A percentile compares a stretch with the other conserved stretches of the same genome.
phyloP scores from a whole-genome alignment of 1,140 invertebrate species.

The Conopomorpha cramerella region DNA sequence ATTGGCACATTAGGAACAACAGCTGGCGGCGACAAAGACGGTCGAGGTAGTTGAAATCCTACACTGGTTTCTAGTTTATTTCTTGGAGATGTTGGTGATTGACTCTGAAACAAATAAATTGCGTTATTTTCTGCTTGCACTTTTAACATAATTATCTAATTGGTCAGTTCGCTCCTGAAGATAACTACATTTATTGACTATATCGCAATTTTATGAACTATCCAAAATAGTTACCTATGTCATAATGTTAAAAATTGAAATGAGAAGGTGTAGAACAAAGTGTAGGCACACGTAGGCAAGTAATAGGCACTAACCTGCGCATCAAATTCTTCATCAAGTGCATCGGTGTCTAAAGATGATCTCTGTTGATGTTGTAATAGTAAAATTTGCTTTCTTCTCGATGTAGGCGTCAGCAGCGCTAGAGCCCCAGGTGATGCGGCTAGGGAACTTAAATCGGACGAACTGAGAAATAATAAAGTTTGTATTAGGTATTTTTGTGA shows the following conservation, averaged over 20 bases:
- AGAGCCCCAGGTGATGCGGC: slow-evolving; percentile 60
- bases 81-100: slow-evolving; percentile 54
- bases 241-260: no score
- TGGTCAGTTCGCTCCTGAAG: no score
- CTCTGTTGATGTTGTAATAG: slow-evolving; percentile 80
- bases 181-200: no score
- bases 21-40: slow-evolving; percentile 40
- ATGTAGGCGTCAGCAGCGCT: slow-evolving; percentile 73
- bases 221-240: no score
- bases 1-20: slow-evolving; percentile 39
- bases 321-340: slow-evolving; percentile 71
- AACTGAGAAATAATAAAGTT: slow-evolving; percentile 35
- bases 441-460: slow-evolving; percentile 64
- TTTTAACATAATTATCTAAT: no score
- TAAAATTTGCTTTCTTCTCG: slow-evolving; percentile 73
- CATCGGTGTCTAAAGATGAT: slow-evolving; percentile 83
- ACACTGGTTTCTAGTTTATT: slow-evolving; percentile 50
- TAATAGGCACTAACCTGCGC: no score
- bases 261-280: no score
- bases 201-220: no score
- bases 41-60: slow-evolving; percentile 30
- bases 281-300: no score
- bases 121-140: no score
- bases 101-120: slow-evolving; percentile 31
- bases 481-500: no score